Base-by-base conservation (phyloP, 2,113 vertebrate genomes). In the Callaeas wilsoni region DNA sequence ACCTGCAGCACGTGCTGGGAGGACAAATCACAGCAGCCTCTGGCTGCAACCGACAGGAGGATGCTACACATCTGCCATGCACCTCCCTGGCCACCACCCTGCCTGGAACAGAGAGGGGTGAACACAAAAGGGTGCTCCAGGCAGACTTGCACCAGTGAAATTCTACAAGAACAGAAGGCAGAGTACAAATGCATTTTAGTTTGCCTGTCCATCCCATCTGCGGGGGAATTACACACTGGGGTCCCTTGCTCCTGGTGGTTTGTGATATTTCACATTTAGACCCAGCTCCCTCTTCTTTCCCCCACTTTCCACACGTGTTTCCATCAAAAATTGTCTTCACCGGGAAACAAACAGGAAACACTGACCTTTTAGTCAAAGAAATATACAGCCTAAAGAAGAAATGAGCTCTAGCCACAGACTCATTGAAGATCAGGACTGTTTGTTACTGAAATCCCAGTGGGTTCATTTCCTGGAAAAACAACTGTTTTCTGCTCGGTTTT, bases 31-130 rank as follows among this genome's bases (percentile, higher is more conserved):
- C 1, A 0, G 27, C 56, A 12, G 1, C 25, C 19, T 19, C 42
- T 56, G 35, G 37, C 52, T 52, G 57, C 27, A 42, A 13, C 20
- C 1, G 2, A 27, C 37, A 76, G 62, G 12, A 74, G 9, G 57
- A 53, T 13, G 16, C 11, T n/a, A 3, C 1, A 5, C 30, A 37
- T n/a, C 20, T 65, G 37, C n/a, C 8, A 2, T 4, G 22, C 4
- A 29, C 26, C 25, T 37, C 9, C 2, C 46, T 29, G 26, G 13
- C 46, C 42, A 83, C 17, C 35, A 16, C 16, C 1, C 1, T 27
- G 35, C 41, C n/a, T 17, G 4, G 26, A 77, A 21, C 3, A 6
- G 73, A 46, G 69, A 6, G 1, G 0, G 2, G 1, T 18, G 63
- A 75, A 49, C 0, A 5, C 1, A 2, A 71, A 77, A 55, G 1